phyloP scores from a whole-genome alignment of 2,113 vertebrate genomes.

The Ictidomys tridecemlineatus region DNA sequence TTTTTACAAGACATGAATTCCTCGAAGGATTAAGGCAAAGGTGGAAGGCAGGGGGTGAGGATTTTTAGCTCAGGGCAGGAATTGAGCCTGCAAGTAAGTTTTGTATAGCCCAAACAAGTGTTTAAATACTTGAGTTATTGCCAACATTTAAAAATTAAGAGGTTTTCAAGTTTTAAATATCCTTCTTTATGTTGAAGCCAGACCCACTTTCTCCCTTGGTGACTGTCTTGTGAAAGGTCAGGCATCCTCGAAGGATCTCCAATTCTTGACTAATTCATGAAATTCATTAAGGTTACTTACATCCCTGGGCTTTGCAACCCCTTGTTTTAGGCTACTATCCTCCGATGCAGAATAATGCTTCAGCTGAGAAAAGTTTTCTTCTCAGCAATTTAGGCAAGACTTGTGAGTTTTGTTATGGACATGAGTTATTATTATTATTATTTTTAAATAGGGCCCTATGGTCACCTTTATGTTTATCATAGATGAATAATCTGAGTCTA shows the following conservation, averaged over 20 bases:
- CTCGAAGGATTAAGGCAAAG: conserved; percentile 73
- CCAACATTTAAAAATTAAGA: conserved; percentile 58
- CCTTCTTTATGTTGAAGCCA: conserved; percentile 27
- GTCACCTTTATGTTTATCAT: not conserved
- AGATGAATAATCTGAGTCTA: not conserved
- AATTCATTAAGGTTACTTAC: not conserved
- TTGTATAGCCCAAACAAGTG: conserved; percentile 60
- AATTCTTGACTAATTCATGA: not conserved
- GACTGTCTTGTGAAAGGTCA: not conserved
- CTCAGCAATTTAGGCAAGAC: not conserved
- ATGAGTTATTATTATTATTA: not conserved
- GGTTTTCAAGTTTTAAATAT: conserved; percentile 40
- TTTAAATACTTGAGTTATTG: conserved; percentile 67
- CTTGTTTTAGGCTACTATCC: not conserved
- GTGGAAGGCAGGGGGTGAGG: not conserved
- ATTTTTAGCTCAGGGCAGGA: not conserved
- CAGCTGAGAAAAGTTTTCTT: not conserved
- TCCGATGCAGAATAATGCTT: not conserved
- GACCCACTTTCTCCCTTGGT: not conserved
- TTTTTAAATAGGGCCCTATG: not conserved
- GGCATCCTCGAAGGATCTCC: not conserved
- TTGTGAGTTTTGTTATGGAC: conserved; percentile 34
- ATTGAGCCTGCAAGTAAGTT: conserved; percentile 3
- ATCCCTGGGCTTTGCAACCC: not conserved
- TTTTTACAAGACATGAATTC: conserved; percentile 66